phyloP scores from a whole-genome alignment of 2,113 vertebrate genomes.

The Coregonus clupeaformis region DNA sequence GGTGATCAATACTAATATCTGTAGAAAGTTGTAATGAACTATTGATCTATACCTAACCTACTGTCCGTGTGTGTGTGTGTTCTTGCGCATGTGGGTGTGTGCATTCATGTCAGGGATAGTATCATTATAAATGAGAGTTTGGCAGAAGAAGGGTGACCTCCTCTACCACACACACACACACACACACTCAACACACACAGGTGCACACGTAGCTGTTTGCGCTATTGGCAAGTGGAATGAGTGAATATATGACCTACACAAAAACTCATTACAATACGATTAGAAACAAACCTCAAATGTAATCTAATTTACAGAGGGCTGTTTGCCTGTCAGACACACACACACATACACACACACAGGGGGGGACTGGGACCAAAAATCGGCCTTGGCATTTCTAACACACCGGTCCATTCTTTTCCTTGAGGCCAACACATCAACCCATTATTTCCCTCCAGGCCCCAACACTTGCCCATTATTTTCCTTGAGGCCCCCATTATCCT shows the following conservation, averaged over 20 bases:
- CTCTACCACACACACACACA: conserved; percentile 35
- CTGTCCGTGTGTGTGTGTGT: conserved; percentile 34
- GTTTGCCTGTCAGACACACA: conserved; percentile 68
- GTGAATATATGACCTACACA: conserved; percentile 76
- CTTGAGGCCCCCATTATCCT: too few relatives aligned
- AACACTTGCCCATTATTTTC: too few relatives aligned
- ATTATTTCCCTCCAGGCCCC: too few relatives aligned
- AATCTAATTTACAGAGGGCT: conserved; percentile 73
- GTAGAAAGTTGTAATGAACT: conserved; percentile 64
- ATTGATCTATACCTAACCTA: conserved; percentile 58
- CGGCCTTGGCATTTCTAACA: too few relatives aligned
- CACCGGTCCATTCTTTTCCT: too few relatives aligned
- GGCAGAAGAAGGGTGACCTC: conserved; percentile 65
- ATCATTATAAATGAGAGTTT: conserved; percentile 70
- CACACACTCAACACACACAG: conserved; percentile 43
- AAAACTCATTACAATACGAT: conserved; percentile 77
- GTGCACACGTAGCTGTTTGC: conserved; percentile 55
- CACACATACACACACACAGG: conserved; percentile 45
- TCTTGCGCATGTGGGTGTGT: background rate
- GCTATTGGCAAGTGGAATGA: conserved; percentile 76
- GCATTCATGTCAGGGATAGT: conserved; percentile 50
- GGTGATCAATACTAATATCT: conserved; percentile 69
- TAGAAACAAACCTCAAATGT: conserved; percentile 76
- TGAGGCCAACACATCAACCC: too few relatives aligned
- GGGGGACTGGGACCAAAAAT: too few relatives aligned